Conservation (phyloP, 2,797 vertebrate genomes). For the Poecile montanus region DNA sequence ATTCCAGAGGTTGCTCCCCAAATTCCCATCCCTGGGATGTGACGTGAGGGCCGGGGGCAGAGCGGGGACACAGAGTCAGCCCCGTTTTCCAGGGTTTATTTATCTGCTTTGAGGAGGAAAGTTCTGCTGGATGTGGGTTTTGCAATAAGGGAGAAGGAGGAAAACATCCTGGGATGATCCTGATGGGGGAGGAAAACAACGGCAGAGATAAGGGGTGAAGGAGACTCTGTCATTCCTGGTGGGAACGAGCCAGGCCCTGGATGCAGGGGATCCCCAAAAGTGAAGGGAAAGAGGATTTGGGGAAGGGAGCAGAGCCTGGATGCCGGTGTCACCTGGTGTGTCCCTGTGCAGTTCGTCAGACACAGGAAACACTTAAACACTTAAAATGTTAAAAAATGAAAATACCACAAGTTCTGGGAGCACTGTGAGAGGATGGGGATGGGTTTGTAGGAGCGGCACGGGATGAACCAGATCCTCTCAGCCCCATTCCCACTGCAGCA, state of each 20-base stretch:
- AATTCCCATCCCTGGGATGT: not conserved
- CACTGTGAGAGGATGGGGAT: accelerated
- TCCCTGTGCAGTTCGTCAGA: not conserved
- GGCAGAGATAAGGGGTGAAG: accelerated
- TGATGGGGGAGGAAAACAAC: accelerated
- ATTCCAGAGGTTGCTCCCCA: not conserved
- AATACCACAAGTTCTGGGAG: accelerated
- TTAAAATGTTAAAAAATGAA: accelerated
- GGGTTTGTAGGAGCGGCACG: accelerated
- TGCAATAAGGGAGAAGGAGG: not conserved
- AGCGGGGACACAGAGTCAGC: accelerated
- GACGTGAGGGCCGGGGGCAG: not conserved
- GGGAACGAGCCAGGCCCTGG: accelerated
- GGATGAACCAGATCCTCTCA: accelerated
- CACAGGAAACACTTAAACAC: not conserved
- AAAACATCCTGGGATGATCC: not conserved
- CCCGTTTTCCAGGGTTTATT: not conserved
- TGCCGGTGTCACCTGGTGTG: accelerated
- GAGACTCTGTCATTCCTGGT: not conserved
- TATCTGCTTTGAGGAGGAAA: not conserved
- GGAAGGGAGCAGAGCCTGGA: not conserved
- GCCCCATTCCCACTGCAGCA: accelerated
- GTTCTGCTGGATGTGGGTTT: not conserved
- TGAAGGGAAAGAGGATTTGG: too few relatives aligned
- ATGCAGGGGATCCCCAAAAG: not conserved